Conservation (phyloP, 2,797 vertebrate genomes). For the Sebastes vulpes region DNA sequence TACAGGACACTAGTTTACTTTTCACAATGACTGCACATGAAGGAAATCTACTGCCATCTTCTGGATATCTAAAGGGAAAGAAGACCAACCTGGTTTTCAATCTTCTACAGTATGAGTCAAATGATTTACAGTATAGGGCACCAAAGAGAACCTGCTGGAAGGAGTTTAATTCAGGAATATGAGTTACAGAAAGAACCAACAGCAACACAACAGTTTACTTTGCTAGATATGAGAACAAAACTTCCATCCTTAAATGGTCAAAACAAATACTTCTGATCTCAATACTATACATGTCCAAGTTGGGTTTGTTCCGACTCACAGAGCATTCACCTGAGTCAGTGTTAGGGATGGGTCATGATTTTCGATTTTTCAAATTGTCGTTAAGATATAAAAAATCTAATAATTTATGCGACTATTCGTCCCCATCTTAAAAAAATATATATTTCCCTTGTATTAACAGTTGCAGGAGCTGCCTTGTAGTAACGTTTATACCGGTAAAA, state of each 20-base stretch:
- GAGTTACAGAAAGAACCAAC: not conserved
- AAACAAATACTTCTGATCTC: not conserved
- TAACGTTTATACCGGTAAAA: too few relatives aligned
- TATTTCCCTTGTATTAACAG: too few relatives aligned
- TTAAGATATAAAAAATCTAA: too few relatives aligned
- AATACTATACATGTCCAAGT: not conserved
- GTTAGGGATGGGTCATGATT: too few relatives aligned
- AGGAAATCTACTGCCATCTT: conserved; percentile 80
- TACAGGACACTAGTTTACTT: not conserved
- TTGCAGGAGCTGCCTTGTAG: too few relatives aligned
- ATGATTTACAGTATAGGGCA: not conserved
- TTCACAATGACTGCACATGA: not conserved
- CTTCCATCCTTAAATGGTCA: not conserved
- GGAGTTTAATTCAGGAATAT: not conserved
- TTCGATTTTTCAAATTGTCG: too few relatives aligned
- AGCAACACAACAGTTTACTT: not conserved
- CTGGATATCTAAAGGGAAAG: conserved; percentile 41
- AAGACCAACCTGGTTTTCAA: not conserved
- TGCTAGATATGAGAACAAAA: not conserved
- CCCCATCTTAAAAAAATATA: too few relatives aligned
- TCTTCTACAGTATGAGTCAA: not conserved
- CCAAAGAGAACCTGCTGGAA: not conserved
- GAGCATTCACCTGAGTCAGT: not conserved
- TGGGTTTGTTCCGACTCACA: not conserved
- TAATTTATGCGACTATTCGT: too few relatives aligned